Conservation (phyloP, 2,797 vertebrate genomes). For the Hirundo rustica region DNA sequence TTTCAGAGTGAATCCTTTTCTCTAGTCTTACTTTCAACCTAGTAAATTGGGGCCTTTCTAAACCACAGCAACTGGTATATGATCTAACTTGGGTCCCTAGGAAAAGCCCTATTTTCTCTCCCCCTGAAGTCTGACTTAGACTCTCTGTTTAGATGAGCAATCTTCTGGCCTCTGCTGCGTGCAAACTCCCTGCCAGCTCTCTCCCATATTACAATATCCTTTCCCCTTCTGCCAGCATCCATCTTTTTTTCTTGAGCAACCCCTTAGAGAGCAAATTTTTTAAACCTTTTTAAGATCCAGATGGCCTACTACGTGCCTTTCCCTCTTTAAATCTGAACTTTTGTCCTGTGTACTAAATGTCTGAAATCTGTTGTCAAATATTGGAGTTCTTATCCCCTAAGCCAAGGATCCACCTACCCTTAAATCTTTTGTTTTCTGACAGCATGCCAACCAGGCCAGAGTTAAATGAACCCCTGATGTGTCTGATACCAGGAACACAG, state of each 20-base stretch:
- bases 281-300: not conserved
- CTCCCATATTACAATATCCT: not conserved
- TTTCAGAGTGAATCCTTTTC: not conserved
- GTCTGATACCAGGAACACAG: not conserved
- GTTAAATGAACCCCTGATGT: not conserved
- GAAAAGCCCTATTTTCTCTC: not conserved
- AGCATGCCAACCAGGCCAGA: not conserved
- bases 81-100: not conserved
- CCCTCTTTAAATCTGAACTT: not conserved
- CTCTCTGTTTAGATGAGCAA: not conserved
- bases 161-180: not conserved
- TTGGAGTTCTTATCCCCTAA: not conserved
- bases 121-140: not conserved
- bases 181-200: not conserved
- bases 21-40: not conserved
- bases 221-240: not conserved
- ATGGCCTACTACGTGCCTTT: not conserved
- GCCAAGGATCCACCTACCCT: not conserved
- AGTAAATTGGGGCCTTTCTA: not conserved
- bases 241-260: not conserved
- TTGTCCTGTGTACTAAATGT: not conserved
- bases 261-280: not conserved
- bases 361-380: not conserved
- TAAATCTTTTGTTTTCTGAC: not conserved
- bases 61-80: not conserved